Evolutionary conservation across 64 coral and sea anemone species (phyloP).

Genomic region (Exaiptasia diaphana): DNA sequence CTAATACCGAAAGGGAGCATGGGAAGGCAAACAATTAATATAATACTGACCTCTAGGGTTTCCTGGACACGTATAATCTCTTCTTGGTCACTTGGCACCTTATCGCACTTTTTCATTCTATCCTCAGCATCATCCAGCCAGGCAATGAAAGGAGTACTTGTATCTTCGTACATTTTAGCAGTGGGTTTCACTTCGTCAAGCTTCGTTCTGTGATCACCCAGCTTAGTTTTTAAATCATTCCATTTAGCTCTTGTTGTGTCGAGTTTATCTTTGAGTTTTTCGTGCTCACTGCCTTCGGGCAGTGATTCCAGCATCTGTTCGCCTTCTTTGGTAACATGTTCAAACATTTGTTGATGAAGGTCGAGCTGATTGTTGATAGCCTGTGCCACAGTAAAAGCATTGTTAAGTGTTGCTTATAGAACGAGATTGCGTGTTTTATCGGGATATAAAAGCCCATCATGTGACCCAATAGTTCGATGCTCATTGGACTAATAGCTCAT

Average conservation of each 20-base stretch:
- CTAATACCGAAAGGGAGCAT: too few relatives aligned
- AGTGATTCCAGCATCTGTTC: slow-evolving; percentile 47
- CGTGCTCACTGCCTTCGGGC: slow-evolving; percentile 49
- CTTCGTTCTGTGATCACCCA: slow-evolving; percentile 39
- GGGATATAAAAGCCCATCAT: too few relatives aligned
- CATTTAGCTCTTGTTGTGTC: slow-evolving; percentile 47
- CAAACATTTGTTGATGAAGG: slow-evolving; percentile 52
- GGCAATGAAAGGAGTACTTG: slow-evolving; percentile 44
- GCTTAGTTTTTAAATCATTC: slow-evolving; percentile 43
- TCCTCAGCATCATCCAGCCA: slow-evolving; percentile 79
- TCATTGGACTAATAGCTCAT: too few relatives aligned
- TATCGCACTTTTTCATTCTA: slow-evolving; percentile 60
- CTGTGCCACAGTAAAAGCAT: neutral
- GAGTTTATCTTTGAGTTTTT: slow-evolving; percentile 64
- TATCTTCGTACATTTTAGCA: slow-evolving; percentile 54
- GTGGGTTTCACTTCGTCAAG: slow-evolving; percentile 64
- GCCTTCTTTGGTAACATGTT: slow-evolving; percentile 72
- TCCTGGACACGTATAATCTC: slow-evolving; percentile 49
- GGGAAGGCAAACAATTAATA: too few relatives aligned
- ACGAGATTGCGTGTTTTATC: too few relatives aligned
- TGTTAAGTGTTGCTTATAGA: too few relatives aligned
- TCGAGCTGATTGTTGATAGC: slow-evolving; percentile 32
- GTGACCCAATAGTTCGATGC: too few relatives aligned
- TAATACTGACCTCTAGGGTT: slow-evolving; percentile 54
- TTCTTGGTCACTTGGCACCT: slow-evolving; percentile 74